Evolutionary conservation across 1,140 invertebrate species (phyloP), one percentile per base, ranked within the genome.

Genomic region (Drosophila sucinea): DNA sequence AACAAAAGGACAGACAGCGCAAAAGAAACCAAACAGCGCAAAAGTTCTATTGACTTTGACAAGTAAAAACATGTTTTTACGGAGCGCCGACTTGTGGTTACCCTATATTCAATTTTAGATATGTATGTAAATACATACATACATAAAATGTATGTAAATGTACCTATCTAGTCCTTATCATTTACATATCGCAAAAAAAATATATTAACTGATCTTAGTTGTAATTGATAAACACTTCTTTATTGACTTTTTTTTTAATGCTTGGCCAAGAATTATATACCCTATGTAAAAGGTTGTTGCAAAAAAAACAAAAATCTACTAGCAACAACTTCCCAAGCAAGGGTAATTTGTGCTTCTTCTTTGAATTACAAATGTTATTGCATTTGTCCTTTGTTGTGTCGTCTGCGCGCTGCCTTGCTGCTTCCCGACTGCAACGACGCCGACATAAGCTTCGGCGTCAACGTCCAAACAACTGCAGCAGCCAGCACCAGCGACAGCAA

Each of bases 11-110:
- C 58, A 73, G 23, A 40, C 33, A 40, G 38, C 25, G 30, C 47
- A 51, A 56, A 25, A 25, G n/a, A 55, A 47, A 68, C 63, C 68
- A 57, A 64, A 75, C 67, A 68, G 72, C 78, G 77, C 65, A 80
- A 77, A 81, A 81, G 69, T 68, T 79, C 55, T 77, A 67, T 75
- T 75, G 67, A 75, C 68, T 65, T 74, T 70, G 29, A 44, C 62
- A 67, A 58, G 63, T 57, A 38, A 64, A 73, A 23, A 38, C 64
- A 73, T 72, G 62, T 63, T 63, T 70, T 62, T 27, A 54, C 55
- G 11, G 54, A 30, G 25, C 47, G 35, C 27, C 55, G 51, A 67
- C 51, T 71, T 61, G 44, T 41, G 70, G 33, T 55, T 60, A 74
- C 23, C 57, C 57, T 60, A 4, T n/a, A 33, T n/a, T 2, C 3